Evolutionary conservation across 2,888 invertebrate species (phyloP), one percentile per base, ranked within the genome.

Genomic region (Molanna angustata): DNA sequence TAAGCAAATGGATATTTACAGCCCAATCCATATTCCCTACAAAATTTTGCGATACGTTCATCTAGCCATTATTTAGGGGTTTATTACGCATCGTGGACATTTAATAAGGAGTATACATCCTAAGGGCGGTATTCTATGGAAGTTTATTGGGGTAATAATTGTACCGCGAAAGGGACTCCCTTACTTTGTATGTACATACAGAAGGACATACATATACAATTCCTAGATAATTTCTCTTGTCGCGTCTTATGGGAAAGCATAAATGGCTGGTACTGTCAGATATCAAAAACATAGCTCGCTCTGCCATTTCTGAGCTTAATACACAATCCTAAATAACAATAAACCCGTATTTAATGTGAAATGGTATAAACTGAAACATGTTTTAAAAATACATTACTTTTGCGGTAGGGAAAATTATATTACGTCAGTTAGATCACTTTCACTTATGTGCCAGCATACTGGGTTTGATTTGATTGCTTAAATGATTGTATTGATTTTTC

Each of bases 1-100:
- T 46, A 46, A 49, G 14, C 31, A 40, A 41, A 37, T 14, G 40
- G 27, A 40, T 37, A 48, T 48, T 48, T 48, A 40, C 14, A 21
- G 22, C 22, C 31, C 31, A 48, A 41, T 49, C 16, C 19, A 42
- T 42, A 49, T 42, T 49, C 49, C 43, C 37, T 42, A 41, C 42
- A 35, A 49, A 19, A 41, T 40, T 17, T 37, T 22, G 41, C 22
- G 49, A 40, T 49, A 18, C 42, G 49, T 35, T 20, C 40, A 21
- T 49, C 39, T 27, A 22, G 49, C 42, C 49, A 49, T 49, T 49
- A 49, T 49, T 49, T 49, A 43, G 27, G 49, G 49, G 49, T 49
- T 49, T 49, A 49, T 43, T 49, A 49, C 49, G 42, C 49, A 20
- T 32, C 42, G 41, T 35, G 49, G 49, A 49, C 49, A 46, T 49